Base-by-base conservation (phyloP, 2,888 invertebrate species). In the Eledone cirrhosa region DNA sequence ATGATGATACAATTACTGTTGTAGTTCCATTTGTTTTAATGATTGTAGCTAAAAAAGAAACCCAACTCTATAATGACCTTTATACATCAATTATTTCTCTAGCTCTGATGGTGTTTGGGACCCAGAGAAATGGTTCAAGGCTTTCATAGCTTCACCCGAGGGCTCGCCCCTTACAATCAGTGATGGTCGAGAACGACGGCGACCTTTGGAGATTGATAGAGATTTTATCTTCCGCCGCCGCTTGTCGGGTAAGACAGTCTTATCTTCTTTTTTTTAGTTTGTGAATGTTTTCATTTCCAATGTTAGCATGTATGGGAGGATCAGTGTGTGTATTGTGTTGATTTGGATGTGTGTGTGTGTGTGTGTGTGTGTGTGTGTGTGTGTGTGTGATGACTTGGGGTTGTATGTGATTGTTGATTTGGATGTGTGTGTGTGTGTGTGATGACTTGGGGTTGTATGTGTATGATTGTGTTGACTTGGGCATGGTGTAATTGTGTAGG, bases 91-190 rank as follows among this genome's bases (percentile, higher is more conserved):
- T 3, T 72, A 13, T 67, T 48, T 63, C 80, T 82, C 24, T 79
- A 89, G 89, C 67, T 78, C 85, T 78, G 89, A 89, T 69, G 88
- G 88, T 22, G 79, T 85, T 22, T 89, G 89, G 89, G 89, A 89
- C 79, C 89, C 89, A n/a, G 89, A 89, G 78, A 83, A 82, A 76
- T 89, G 89, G 89, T 85, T 84, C 79, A 83, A 86, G 27, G 86
- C 87, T 14, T 83, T 86, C 74, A 83, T 82, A 27, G 83, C 82
- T 27, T 86, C 86, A 22, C 83, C 88, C 24, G 88, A 86, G 53
- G 85, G 85, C 22, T 86, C 88, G 14, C 88, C 88, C 7, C 80
- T 86, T 53, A 83, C 86, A 7, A 83, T 87, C 11, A 81, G 75
- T 33, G 87, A 87, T 19, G 80, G 81, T 8, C 82, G 85, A 29